Conservation (phyloP, 2,797 vertebrate genomes). For the Enteromius argenteus region DNA sequence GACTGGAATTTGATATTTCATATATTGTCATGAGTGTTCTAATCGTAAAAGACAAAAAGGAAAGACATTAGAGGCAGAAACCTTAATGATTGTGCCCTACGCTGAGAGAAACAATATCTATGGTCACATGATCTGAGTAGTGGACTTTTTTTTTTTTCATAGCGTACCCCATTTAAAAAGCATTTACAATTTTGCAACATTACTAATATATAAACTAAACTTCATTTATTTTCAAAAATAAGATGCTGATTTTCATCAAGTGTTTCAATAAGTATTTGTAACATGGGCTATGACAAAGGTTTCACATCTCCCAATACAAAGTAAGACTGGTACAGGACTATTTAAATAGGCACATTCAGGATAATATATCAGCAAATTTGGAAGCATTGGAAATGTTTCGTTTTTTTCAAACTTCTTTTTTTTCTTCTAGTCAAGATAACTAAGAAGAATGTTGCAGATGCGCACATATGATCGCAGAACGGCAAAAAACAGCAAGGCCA, state of each 20-base stretch:
- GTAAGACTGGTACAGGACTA: constrained; percentile 71
- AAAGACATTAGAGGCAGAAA: constrained; percentile 11
- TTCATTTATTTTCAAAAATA: constrained; percentile 28
- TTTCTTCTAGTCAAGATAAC: constrained; percentile 22
- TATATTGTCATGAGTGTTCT: constrained; percentile 5
- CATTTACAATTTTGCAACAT: constrained; percentile 35
- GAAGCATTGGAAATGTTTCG: constrained; percentile 72
- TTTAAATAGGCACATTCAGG: constrained; percentile 82
- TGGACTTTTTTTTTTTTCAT: neutral
- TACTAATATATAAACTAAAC: constrained; percentile 30
- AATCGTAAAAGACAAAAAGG: constrained; percentile 4
- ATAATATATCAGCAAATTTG: constrained; percentile 75
- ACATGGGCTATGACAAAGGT: constrained; percentile 23
- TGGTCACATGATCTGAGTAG: constrained; percentile 31
- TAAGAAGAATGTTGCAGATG: constrained; percentile 21
- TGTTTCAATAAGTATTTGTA: constrained; percentile 1
- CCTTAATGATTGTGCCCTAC: constrained; percentile 40
- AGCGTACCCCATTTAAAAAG: constrained; percentile 3
- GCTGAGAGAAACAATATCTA: constrained; percentile 20
- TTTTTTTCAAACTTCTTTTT: constrained; percentile 1
- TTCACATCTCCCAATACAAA: constrained; percentile 58
- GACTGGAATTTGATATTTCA: constrained; percentile 20
- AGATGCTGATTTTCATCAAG: constrained; percentile 30
- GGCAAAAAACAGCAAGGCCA: constrained; percentile 67
- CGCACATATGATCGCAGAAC: constrained; percentile 12